A percentile compares a stretch with the other conserved stretches of the same genome.
Evolutionary conservation across 1,140 invertebrate species (phyloP).

Genomic region (Helicoverpa armigera): DNA sequence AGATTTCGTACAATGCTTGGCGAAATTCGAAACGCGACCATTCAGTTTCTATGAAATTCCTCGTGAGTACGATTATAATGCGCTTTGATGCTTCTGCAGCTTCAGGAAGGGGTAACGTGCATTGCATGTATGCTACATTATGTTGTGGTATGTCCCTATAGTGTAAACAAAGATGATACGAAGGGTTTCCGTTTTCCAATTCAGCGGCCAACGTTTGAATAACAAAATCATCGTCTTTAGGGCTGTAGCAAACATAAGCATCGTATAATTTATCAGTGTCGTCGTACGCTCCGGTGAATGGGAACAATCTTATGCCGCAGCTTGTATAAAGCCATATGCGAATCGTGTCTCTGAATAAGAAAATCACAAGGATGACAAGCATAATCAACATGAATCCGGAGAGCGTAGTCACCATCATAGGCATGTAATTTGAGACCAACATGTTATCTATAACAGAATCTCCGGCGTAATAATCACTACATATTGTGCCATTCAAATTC

Average conservation of each 20-base stretch:
- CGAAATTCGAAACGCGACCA: constrained; percentile 95
- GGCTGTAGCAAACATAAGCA: constrained; percentile 97
- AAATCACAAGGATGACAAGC: constrained; percentile 91
- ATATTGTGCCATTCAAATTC: constrained; percentile 93
- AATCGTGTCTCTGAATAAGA: constrained; percentile 94
- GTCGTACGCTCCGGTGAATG: constrained; percentile 88
- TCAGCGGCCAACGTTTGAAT: constrained; percentile 94
- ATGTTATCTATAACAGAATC: constrained; percentile 94
- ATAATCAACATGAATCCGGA: constrained; percentile 91
- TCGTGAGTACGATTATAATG: constrained; percentile 93
- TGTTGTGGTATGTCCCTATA: constrained; percentile 93
- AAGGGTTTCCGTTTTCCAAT: constrained; percentile 92
- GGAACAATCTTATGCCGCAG: constrained; percentile 94
- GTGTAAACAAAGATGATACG: constrained; percentile 95
- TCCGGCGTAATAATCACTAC: constrained; percentile 93
- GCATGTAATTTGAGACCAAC: constrained; percentile 94
- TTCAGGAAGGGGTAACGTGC: constrained; percentile 92
- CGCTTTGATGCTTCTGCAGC: constrained; percentile 94
- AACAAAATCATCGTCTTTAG: constrained; percentile 97
- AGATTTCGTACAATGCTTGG: constrained; percentile 93
- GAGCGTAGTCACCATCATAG: constrained; percentile 92
- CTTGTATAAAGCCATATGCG: constrained; percentile 95
- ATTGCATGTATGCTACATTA: constrained; percentile 90
- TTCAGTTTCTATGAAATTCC: constrained; percentile 95
- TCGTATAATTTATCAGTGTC: constrained; percentile 96